Evolutionary conservation across 1,140 invertebrate genomes (phyloP).

Genomic region (Lutraria rhynchaena): DNA sequence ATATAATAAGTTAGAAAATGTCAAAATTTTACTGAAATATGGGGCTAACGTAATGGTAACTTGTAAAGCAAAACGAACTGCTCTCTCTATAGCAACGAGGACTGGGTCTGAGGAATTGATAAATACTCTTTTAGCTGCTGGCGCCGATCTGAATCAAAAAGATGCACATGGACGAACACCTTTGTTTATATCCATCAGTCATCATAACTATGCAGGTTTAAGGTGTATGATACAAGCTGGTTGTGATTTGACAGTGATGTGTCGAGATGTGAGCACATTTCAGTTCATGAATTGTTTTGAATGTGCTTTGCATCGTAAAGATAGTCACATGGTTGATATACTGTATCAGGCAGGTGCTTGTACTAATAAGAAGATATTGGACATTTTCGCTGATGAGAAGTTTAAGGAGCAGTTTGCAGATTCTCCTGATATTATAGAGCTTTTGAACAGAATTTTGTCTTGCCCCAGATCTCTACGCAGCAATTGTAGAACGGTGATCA

Average conservation of each 20-base stretch:
- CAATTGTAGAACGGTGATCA: constrained; percentile 11
- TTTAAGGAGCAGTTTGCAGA: constrained; percentile 46
- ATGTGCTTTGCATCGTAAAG: constrained; percentile 29
- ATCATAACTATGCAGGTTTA: constrained; percentile 43
- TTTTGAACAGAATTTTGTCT: constrained; percentile 24
- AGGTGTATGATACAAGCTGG: constrained; percentile 36
- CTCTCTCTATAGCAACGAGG: constrained; percentile 33
- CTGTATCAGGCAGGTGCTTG: constrained; percentile 48
- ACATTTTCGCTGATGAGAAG: constrained; percentile 17
- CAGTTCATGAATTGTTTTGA: constrained; percentile 41
- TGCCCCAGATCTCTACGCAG: constrained; percentile 18
- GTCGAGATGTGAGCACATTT: constrained; percentile 32
- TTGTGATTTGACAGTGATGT: constrained; percentile 29
- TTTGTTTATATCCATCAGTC: constrained; percentile 32
- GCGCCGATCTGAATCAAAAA: constrained; percentile 28
- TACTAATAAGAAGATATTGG: constrained; percentile 13
- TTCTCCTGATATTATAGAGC: constrained; percentile 16
- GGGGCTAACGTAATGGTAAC: constrained; percentile 38
- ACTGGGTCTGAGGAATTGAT: constrained; percentile 45
- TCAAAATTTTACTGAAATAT: constrained; percentile 39
- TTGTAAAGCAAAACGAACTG: constrained; percentile 52
- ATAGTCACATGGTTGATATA: constrained; percentile 32
- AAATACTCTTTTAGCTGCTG: constrained; percentile 29
- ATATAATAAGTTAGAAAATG: constrained; percentile 41
- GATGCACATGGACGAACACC: constrained; percentile 45